Conservation (phyloP, 1,140 invertebrate genomes). For the Diabrotica virgifera region DNA sequence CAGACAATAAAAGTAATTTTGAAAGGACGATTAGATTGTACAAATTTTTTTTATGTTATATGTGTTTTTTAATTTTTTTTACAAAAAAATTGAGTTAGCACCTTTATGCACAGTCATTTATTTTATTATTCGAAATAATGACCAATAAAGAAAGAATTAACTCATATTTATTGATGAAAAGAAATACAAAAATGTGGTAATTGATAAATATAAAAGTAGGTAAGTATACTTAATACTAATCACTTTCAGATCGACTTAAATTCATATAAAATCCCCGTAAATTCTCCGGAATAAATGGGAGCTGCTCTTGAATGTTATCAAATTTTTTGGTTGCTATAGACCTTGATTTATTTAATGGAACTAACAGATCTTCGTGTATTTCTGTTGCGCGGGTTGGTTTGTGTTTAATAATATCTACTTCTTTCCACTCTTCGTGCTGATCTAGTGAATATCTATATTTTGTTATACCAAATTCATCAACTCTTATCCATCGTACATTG, state of each 20-base stretch:
- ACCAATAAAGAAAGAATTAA: no score
- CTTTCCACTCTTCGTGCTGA: not conserved
- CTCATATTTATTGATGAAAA: not conserved
- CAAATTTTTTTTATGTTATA: no score
- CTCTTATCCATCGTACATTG: not conserved
- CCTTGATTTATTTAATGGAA: not conserved
- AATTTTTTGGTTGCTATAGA: not conserved
- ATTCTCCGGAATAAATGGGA: not conserved
- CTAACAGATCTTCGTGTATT: not conserved
- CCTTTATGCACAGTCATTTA: not conserved
- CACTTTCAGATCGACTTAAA: not conserved
- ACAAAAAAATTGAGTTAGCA: not conserved
- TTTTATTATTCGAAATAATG: no score
- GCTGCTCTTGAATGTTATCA: not conserved
- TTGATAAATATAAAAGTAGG: no score
- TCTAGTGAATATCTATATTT: conserved; percentile 1
- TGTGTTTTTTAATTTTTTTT: not conserved
- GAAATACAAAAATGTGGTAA: not conserved
- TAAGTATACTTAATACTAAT: no score
- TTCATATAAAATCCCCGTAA: not conserved
- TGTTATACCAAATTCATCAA: not conserved
- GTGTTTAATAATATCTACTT: not conserved
- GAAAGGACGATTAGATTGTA: no score
- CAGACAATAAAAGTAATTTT: not conserved
- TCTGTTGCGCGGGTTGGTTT: not conserved